Evolutionary conservation across 2,888 invertebrate species (phyloP).

Genomic region (Hipparchia semele): DNA sequence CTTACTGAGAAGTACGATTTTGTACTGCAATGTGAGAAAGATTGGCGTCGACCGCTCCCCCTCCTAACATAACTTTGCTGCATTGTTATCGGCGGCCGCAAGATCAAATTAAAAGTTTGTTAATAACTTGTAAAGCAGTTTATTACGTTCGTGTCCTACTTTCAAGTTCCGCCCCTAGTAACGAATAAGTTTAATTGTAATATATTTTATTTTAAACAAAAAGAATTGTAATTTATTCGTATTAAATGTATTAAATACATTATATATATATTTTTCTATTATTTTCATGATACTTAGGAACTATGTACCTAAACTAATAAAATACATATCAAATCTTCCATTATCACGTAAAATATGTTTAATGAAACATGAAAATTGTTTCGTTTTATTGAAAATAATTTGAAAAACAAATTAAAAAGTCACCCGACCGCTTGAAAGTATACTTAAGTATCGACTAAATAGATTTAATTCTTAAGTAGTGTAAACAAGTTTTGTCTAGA

Average conservation of each 20-base stretch:
- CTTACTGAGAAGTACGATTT: conserved; percentile 79
- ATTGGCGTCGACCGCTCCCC: conserved; percentile 68
- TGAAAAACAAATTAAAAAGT: background rate
- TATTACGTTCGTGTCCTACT: conserved; percentile 52
- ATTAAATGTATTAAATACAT: background rate
- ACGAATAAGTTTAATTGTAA: conserved; percentile 16
- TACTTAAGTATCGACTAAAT: conserved; percentile 55
- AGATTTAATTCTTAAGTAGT: conserved; percentile 78
- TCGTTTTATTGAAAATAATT: background rate
- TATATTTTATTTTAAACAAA: background rate
- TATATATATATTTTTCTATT: no score
- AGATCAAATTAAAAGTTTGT: conserved; percentile 76
- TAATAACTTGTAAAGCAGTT: conserved; percentile 62
- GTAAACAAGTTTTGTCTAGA: conserved; percentile 75
- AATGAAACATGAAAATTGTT: background rate
- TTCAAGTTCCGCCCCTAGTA: conserved; percentile 51
- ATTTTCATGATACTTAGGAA: no score
- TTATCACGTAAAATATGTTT: background rate
- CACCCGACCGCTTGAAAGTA: conserved; percentile 51
- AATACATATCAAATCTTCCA: no score
- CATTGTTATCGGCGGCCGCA: conserved; percentile 70
- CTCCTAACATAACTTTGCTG: conserved; percentile 67
- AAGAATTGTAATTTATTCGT: background rate
- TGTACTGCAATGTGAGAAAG: conserved; percentile 76
- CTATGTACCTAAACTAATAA: no score